Base-by-base conservation (phyloP, 2,113 vertebrate genomes). In the Drymodes brunneopygia region DNA sequence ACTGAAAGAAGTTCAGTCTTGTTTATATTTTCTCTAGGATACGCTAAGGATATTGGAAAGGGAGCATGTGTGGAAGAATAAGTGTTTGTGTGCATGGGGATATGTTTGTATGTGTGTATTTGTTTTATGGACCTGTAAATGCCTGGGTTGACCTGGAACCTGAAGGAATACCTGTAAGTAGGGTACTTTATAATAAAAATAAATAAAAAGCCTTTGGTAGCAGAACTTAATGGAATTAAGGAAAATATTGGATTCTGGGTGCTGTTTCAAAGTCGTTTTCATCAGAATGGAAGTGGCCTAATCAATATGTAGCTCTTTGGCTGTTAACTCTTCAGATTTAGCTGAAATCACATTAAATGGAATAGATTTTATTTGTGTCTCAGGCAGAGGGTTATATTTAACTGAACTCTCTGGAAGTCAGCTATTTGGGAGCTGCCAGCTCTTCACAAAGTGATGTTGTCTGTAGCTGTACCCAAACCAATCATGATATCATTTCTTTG, bases 231-330 rank as follows among this genome's bases (percentile, higher is more conserved):
- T 53, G 83, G 53, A 71, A 44, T 94, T 65, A 67, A 69, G 66
- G 66, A 57, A 95, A 92, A 53, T 69, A 81, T 27, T 94, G 78
- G 57, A 62, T 84, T 67, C 45, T 72, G 29, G 66, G 42, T 92
- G 81, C 81, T 86, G 33, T 91, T 90, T 85, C 4, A 1, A 90
- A 82, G 74, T 80, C 1, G 3, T 88, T 86, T 80, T 57, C 29
- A 36, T 94, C 54, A 47, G 84, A 87, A 94, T 70, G 58, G 62
- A 92, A 89, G 81, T 81, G 81, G 36, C 73, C 40, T 94, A 89
- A 93, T 96, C 93, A 80, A 95, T 95, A 93, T 44, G 54, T 87
- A 91, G 71, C 84, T 96, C 58, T 95, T 92, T 73, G 81, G 50
- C 70, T 87, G 73, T 89, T 94, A 91, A 87, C 81, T 87, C 78